phyloP scores from a whole-genome alignment of 2,888 invertebrate species.

The Lasioglossum calceatum region DNA sequence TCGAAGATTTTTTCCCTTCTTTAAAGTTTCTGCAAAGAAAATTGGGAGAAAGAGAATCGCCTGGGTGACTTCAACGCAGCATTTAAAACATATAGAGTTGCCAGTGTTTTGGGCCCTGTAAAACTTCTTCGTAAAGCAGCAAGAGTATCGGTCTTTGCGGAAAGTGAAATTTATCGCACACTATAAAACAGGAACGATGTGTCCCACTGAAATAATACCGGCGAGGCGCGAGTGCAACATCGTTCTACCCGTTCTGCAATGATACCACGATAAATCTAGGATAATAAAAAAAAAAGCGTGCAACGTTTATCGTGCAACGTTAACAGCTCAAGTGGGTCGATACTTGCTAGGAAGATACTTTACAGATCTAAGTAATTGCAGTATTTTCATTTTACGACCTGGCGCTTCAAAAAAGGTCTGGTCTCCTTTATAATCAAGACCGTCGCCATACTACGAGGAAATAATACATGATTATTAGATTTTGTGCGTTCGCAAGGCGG shows the following conservation, averaged over 20 bases:
- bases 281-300: slow-evolving; percentile 8
- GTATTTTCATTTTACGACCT: neutral
- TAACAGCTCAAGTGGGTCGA: slow-evolving; percentile 1
- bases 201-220: slow-evolving; percentile 7
- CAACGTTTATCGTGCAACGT: neutral
- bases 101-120: neutral
- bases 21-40: neutral
- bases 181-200: slow-evolving; percentile 19
- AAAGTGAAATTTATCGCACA: slow-evolving; percentile 37
- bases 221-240: slow-evolving; percentile 1
- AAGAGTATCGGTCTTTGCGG: neutral
- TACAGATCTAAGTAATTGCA: neutral
- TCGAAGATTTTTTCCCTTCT: too few species aligned
- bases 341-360: neutral
- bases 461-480: neutral
- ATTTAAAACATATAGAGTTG: neutral
- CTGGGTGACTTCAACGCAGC: neutral
- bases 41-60: neutral
- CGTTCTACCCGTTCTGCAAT: slow-evolving; percentile 1
- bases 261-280: slow-evolving; percentile 18
- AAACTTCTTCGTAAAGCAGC: neutral
- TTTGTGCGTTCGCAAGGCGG: neutral
- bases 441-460: neutral
- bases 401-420: neutral
- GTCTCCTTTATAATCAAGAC: neutral